A percentile compares a stretch with the other conserved stretches of the same genome.
phyloP scores from a whole-genome alignment of 1,140 invertebrate species.

The Penaeus vannamei region DNA sequence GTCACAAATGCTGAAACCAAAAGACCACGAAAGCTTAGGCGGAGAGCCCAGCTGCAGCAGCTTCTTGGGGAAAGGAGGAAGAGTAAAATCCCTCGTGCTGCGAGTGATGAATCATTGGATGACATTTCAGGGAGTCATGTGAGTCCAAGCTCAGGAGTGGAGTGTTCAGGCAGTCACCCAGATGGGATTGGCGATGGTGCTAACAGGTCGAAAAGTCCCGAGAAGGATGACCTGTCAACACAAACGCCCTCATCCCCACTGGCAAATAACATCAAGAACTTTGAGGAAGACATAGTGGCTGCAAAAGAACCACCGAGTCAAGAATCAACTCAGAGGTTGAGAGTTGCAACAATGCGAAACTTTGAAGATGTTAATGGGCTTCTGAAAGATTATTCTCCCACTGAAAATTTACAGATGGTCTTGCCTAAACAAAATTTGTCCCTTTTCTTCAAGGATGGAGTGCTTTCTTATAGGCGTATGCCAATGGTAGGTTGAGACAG shows the following conservation, averaged over 20 bases:
- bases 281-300: slow-evolving; percentile 9
- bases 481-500: slow-evolving; percentile 51
- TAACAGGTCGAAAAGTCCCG: not conserved
- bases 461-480: slow-evolving; percentile 63
- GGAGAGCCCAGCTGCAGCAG: slow-evolving; percentile 53
- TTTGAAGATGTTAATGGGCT: slow-evolving; percentile 41
- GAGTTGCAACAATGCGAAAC: slow-evolving; percentile 56
- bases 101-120: slow-evolving; percentile 41
- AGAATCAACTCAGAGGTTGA: slow-evolving; percentile 7
- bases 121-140: slow-evolving; percentile 18
- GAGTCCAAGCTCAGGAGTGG: not conserved
- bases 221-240: not conserved
- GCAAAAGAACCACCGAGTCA: slow-evolving; percentile 23
- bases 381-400: slow-evolving; percentile 48
- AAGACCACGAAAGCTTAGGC: slow-evolving; percentile 36
- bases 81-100: not conserved
- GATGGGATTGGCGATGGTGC: not conserved
- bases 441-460: slow-evolving; percentile 64
- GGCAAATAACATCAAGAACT: slow-evolving; percentile 31
- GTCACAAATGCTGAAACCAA: slow-evolving; percentile 1
- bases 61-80: slow-evolving; percentile 22
- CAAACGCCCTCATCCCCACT: not conserved
- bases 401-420: slow-evolving; percentile 57
- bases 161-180: not conserved
- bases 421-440: slow-evolving; percentile 47